These are phyloP conservation scores for Axinella damicornis DNA, from an alignment of 37 sponge, comb jelly and placozoan species.

Conservation along the genomic window DNA sequence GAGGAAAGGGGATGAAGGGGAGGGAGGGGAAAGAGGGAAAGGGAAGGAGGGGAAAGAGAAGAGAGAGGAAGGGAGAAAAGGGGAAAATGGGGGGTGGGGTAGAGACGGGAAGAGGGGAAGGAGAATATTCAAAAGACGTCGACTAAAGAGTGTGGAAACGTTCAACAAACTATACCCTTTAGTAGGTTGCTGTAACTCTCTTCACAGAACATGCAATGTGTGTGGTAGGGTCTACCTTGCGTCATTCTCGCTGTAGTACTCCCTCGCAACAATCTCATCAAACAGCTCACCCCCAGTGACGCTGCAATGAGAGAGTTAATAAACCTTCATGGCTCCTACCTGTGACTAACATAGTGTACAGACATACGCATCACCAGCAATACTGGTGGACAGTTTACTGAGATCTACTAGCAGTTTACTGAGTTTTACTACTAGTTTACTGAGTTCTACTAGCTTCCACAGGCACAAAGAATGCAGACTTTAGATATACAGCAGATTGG, in stretches of 20 bases:
- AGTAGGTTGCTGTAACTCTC: background rate
- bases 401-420: no score
- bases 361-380: background rate
- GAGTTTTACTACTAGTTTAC: no score
- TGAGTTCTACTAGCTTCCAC: no score
- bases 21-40: no score
- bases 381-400: no score
- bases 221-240: constrained; percentile 59
- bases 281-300: constrained; percentile 98
- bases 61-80: background rate
- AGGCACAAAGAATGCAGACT: no score
- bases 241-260: constrained; percentile 94
- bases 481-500: no score
- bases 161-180: background rate
- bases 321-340: background rate
- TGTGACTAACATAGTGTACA: background rate
- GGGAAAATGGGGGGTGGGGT: no score
- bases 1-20: background rate
- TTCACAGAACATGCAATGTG: background rate
- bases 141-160: background rate
- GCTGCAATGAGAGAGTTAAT: constrained; percentile 27
- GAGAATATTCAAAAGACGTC: no score
- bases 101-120: no score
- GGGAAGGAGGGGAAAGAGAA: no score
- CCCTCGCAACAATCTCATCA: constrained; percentile 96